These are phyloP conservation scores for Nomada fucata DNA, from an alignment of 2,888 invertebrate genomes.

Conservation along the genomic window DNA sequence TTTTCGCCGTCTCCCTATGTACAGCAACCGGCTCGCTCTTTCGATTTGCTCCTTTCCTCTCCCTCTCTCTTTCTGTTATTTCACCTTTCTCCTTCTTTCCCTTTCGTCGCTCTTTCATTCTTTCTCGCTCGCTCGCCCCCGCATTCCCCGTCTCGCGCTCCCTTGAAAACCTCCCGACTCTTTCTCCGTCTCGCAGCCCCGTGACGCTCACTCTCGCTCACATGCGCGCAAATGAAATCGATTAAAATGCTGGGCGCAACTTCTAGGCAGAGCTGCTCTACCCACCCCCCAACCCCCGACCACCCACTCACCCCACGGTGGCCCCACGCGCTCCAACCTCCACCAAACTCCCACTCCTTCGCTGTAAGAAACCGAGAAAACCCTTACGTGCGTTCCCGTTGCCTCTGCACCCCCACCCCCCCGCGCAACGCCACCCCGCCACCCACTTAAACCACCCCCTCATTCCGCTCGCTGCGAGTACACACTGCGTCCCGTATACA, in stretches of 20 bases:
- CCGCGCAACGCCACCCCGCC: slow-evolving; percentile 61
- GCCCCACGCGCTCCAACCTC: slow-evolving; percentile 66
- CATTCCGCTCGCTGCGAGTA: slow-evolving; percentile 46
- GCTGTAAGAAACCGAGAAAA: slow-evolving; percentile 83
- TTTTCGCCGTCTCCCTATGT: slow-evolving; percentile 44
- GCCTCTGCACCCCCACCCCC: slow-evolving; percentile 49
- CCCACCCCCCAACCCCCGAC: slow-evolving; percentile 51
- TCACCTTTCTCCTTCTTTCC: slow-evolving; percentile 45
- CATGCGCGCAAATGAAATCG: slow-evolving; percentile 89
- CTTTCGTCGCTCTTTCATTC: slow-evolving; percentile 40
- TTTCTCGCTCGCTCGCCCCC: slow-evolving; percentile 40
- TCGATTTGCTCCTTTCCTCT: slow-evolving; percentile 48
- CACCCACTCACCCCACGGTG: slow-evolving; percentile 52
- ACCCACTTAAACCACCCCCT: slow-evolving; percentile 40
- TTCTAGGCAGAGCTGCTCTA: slow-evolving; percentile 85
- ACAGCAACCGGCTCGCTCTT: slow-evolving; percentile 55
- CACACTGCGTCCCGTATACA: slow-evolving; percentile 44
- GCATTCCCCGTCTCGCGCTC: slow-evolving; percentile 41
- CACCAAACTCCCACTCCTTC: slow-evolving; percentile 71
- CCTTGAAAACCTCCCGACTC: slow-evolving; percentile 51
- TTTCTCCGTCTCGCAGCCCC: slow-evolving; percentile 56
- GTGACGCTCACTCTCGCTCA: slow-evolving; percentile 85
- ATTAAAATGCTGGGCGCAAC: slow-evolving; percentile 88
- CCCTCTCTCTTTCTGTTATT: slow-evolving; percentile 56
- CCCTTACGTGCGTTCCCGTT: slow-evolving; percentile 80